Percentiles rank a stretch among this genome's conserved stretches.
Evolutionary conservation across 2,888 invertebrate species (phyloP).

Genomic region (Odontomyia ornata): DNA sequence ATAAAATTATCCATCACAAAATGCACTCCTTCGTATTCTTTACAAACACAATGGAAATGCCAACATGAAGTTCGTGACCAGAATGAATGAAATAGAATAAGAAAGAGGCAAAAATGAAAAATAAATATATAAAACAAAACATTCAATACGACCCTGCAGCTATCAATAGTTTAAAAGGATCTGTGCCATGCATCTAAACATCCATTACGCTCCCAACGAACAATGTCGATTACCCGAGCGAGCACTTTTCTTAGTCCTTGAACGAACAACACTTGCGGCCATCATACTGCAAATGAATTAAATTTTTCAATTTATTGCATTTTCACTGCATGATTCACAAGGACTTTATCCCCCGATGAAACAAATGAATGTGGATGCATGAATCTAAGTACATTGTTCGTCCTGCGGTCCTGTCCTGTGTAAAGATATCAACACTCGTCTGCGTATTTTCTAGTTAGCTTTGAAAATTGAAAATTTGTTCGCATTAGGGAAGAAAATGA

Average conservation of each 20-base stretch:
- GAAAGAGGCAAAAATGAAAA: neutral
- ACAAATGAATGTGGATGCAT: neutral
- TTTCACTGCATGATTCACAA: constrained; percentile 17
- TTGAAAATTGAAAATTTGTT: constrained; percentile 18
- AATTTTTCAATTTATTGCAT: constrained; percentile 35
- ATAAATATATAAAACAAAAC: neutral
- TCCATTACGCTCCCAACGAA: neutral
- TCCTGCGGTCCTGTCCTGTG: too few relatives aligned
- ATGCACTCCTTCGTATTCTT: neutral
- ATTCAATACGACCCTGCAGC: constrained; percentile 4
- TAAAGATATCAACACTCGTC: neutral
- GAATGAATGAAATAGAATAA: neutral
- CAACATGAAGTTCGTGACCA: neutral
- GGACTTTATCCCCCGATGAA: neutral
- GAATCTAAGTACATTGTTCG: neutral
- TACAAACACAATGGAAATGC: neutral
- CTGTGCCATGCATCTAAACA: neutral
- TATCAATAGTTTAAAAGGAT: constrained; percentile 13
- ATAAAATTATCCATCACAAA: too few relatives aligned
- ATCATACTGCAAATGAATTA: constrained; percentile 24
- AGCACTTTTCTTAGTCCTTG: neutral
- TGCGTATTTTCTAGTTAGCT: constrained; percentile 25
- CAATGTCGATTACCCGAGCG: constrained; percentile 13
- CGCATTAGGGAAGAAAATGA: neutral
- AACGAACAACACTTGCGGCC: neutral